Percentiles rank a stretch among this genome's conserved stretches.
Evolutionary conservation across 1,140 invertebrate genomes (phyloP).

Genomic region (Schlechtendalia chinensis): DNA sequence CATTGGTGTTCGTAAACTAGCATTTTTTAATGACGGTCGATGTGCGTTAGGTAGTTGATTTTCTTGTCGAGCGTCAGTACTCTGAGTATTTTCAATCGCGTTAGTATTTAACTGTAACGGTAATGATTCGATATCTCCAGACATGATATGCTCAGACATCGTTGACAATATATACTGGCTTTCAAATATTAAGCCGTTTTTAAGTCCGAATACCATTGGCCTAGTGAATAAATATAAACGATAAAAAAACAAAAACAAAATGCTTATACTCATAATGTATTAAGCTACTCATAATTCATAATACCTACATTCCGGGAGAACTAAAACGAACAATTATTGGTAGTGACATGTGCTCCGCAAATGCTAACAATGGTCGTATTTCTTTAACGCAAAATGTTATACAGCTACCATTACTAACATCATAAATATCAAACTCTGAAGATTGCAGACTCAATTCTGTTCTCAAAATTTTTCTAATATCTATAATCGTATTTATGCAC

Average conservation of each 20-base stretch:
- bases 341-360: constrained; percentile 36
- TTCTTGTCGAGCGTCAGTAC: constrained; percentile 5
- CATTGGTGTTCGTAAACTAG: constrained; percentile 36
- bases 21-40: not conserved
- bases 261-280: not conserved
- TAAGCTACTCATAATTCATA: not conserved
- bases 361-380: constrained; percentile 35
- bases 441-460: constrained; percentile 37
- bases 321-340: constrained; percentile 40
- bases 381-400: constrained; percentile 46
- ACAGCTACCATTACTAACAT: constrained; percentile 25
- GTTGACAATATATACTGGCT: constrained; percentile 38
- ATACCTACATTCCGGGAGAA: constrained; percentile 38
- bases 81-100: constrained; percentile 25
- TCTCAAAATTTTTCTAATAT: constrained; percentile 39
- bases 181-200: constrained; percentile 42
- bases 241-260: not conserved
- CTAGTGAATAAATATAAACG: too few relatives aligned
- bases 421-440: constrained; percentile 31
- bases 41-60: not conserved
- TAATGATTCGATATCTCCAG: constrained; percentile 1
- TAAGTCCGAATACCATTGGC: constrained; percentile 46
- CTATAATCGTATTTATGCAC: not conserved
- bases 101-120: constrained; percentile 19
- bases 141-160: constrained; percentile 17